Base-by-base conservation (phyloP, 92 coral and sea anemone species). In the Zoanthus sansibaricus region DNA sequence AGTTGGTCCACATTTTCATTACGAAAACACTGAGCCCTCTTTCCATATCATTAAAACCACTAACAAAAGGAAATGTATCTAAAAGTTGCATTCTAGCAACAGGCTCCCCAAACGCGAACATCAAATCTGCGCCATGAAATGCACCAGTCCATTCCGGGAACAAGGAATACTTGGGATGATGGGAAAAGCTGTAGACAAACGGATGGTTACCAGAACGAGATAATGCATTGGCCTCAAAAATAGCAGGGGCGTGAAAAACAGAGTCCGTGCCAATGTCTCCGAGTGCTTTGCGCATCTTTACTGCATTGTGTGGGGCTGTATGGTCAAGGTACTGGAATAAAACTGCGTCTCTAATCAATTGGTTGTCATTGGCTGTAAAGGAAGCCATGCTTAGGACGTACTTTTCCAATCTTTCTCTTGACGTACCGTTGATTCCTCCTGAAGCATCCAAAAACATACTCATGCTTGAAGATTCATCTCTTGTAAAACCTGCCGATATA, bases 191-290 rank as follows among this genome's bases (percentile, higher is more conserved):
- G 42, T 37, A 37, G 42, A 37, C 2, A 37, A 37, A 37, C 42
- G 55, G 31, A 3, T 33, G 12, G 5, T 10, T 33, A 42, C 82
- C 89, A 37, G 86, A 86, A 69, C 75, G 78, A 21, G 82, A 45
- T 18, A 87, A 77, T 1, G 91, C 77, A 10, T 54, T 71, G 9
- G 93, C 91, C 52, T 89, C 94, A 15, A 54, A 76, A 21, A 89
- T 58, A 10, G 89, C 88, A 16, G 96, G 96, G 3, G 94, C 93
- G 9, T 32, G 79, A 44, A 91, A 89, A 0, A 67, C 48, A 4
- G 11, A 16, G 9, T 93, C 94, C 0, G 85, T 78, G 13, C 12
- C 42, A 3, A 79, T 18, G 7, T 93, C 91, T 11, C 88, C 52
- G 9, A 78, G 30, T 10, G 82, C 83, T 61, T 75, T 84, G 0